Evolutionary conservation across 1,140 invertebrate species (phyloP), one percentile per base, ranked within the genome.

Genomic region (Drosophila ironensis): DNA sequence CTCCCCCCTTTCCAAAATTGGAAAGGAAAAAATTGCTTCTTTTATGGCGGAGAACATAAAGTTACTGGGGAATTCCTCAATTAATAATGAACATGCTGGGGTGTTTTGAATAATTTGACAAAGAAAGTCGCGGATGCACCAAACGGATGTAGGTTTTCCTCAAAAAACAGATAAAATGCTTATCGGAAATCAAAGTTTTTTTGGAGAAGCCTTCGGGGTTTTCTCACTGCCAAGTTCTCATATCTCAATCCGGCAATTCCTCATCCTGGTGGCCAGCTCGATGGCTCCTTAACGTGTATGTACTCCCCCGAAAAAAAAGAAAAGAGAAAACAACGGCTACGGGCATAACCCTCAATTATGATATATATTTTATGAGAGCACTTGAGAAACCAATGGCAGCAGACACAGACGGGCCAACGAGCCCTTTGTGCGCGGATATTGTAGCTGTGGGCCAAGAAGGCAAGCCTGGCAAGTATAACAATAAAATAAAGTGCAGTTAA

Each of bases 401-500:
- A 30, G 25, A 20, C 68, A 69, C 28, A 30, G n/a, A 30, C 28
- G 28, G 28, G 28, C 9, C 6, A 33, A 35, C 45, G 24, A 24
- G 46, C 50, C 56, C 63, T 37, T 66, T 61, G 56, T 64, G 56
- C 50, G 47, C 51, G 28, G 37, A 52, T 51, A 38, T 22, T 14
- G 63, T 57, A 80, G 59, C 76, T 70, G 46, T 37, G 33, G 33
- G 33, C 33, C 33, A 37, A 25, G 7, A 48, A 8, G 14, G 8
- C 30, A 33, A 47, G 35, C 37, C 54, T 42, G 37, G 68, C 45
- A 37, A 64, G 38, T 77, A 84, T 80, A 86, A 86, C 81, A 86
- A 86, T 86, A 86, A 86, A 86, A 86, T 86, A 86, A 86, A 86
- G 80, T 86, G 78, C 82, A 87, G 82, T 87, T 87, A 87, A 87